Base-by-base conservation (phyloP, 92 coral and sea anemone genomes). In the Zoanthus solanderi region DNA sequence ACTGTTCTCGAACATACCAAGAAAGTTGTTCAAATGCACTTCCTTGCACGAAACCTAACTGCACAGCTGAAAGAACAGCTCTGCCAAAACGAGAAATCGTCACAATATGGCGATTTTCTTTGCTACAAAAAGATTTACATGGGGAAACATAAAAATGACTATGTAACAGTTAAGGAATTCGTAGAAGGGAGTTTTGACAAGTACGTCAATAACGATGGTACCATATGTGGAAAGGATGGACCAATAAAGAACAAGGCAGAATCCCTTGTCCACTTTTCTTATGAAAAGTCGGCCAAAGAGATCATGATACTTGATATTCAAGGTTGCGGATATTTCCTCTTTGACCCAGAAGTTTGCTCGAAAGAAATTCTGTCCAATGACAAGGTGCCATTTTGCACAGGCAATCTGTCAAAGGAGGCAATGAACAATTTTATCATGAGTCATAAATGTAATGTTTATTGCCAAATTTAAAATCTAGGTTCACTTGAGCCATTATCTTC, bases 41-140 rank as follows among this genome's bases (percentile, higher is more conserved):
- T 63, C 72, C 42, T 88, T 44, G 91, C 91, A 11, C 75, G 71
- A 79, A 88, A 88, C 65, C 56, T 88, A 37, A 79, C 83, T 72
- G 81, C 73, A 52, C 79, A 81, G 72, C 63, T 88, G 48, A 67
- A 44, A 29, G 12, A 71, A 31, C 42, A 16, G 58, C 71, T 80
- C 31, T 28, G 58, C 61, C 10, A 88, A 63, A 58, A 88, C 45
- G 76, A 78, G 15, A 75, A 57, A 18, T 79, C 60, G 78, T 34
- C 74, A 42, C 74, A 37, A 34, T 88, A 79, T 14, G 87, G 86
- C 15, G 72, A 87, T 17, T 66, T 84, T 16, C 61, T 87, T 60
- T 23, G 71, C 48, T 87, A 78, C 45, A 87, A 54, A 58, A 87
- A 66, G 71, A 11, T 79, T 44, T 87, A 32, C 71, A 78, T 87